phyloP scores from a whole-genome alignment of 2,888 invertebrate species.

The Drosophila ezoana region DNA sequence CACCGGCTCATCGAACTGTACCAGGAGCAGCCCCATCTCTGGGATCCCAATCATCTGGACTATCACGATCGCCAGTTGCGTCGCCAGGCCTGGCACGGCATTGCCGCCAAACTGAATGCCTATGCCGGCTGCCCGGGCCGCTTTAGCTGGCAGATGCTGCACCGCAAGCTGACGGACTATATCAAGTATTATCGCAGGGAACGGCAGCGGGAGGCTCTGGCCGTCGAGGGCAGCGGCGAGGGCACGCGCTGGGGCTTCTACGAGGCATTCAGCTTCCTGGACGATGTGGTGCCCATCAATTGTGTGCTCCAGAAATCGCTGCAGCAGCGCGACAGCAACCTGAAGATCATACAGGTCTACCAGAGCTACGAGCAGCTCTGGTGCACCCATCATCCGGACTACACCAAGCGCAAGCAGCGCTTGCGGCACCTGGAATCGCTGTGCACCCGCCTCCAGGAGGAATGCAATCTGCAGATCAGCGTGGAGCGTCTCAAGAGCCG shows the following conservation, averaged over 20 bases:
- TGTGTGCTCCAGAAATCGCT: conserved; percentile 66
- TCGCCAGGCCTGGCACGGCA: conserved; percentile 69
- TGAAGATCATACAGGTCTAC: conserved; percentile 77
- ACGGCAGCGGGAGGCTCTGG: conserved; percentile 43
- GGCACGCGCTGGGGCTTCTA: conserved; percentile 72
- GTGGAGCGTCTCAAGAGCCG: conserved; percentile 75
- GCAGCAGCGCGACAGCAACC: conserved; percentile 67
- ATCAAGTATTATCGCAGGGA: conserved; percentile 75
- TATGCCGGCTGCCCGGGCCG: conserved; percentile 6
- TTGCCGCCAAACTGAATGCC: conserved; percentile 64
- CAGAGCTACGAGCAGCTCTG: conserved; percentile 74
- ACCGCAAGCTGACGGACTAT: conserved; percentile 78
- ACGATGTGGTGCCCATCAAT: conserved; percentile 68
- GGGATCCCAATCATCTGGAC: conserved; percentile 80
- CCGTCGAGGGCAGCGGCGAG: conserved; percentile 13
- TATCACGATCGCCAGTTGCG: conserved; percentile 65
- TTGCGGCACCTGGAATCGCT: conserved; percentile 69
- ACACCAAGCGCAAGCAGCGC: conserved; percentile 72
- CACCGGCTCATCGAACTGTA: conserved; percentile 70
- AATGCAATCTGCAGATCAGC: conserved; percentile 70
- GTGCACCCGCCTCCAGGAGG: conserved; percentile 72
- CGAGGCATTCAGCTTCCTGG: conserved; percentile 72
- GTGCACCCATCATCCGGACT: conserved; percentile 76
- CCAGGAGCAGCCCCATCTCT: conserved; percentile 63
- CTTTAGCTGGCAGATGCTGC: conserved; percentile 71